These are phyloP conservation scores for Thecocarcelia acutangulata DNA, from an alignment of 2,888 invertebrate species.

Conservation along the genomic window DNA sequence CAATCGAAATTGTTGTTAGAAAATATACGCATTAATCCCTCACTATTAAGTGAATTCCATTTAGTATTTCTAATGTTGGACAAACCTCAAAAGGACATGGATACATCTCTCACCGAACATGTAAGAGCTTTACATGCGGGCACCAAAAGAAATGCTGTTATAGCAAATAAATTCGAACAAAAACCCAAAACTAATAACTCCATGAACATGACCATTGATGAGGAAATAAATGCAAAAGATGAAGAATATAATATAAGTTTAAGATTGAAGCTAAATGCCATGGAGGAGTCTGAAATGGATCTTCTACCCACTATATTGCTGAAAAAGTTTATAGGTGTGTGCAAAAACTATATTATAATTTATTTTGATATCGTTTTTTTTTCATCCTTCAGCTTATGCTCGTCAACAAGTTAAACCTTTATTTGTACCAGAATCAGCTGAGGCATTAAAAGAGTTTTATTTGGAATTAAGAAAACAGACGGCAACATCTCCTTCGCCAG, in stretches of 20 bases:
- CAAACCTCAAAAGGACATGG: slow-evolving; percentile 86
- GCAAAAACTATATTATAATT: background rate
- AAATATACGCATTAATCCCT: slow-evolving; percentile 92
- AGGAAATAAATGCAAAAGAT: slow-evolving; percentile 47
- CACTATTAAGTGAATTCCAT: slow-evolving; percentile 95
- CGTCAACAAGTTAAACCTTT: slow-evolving; percentile 92
- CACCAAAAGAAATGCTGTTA: slow-evolving; percentile 74
- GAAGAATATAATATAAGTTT: slow-evolving; percentile 81
- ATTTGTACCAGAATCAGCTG: slow-evolving; percentile 87
- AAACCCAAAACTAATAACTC: slow-evolving; percentile 79
- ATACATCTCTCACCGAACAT: slow-evolving; percentile 82
- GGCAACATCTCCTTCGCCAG: slow-evolving; percentile 84
- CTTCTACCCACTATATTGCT: slow-evolving; percentile 88
- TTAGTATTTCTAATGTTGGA: slow-evolving; percentile 95
- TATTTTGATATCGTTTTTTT: too few relatives aligned
- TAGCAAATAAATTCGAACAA: slow-evolving; percentile 77
- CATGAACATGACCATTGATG: slow-evolving; percentile 72
- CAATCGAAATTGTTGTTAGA: slow-evolving; percentile 92
- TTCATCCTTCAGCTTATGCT: slow-evolving; percentile 86
- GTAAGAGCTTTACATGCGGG: slow-evolving; percentile 89
- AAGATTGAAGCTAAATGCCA: slow-evolving; percentile 70
- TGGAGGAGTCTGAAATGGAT: slow-evolving; percentile 85
- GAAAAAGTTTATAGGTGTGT: slow-evolving; percentile 89
- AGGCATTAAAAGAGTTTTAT: slow-evolving; percentile 89
- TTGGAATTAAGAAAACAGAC: slow-evolving; percentile 85